These are phyloP conservation scores for Sisor rabdophorus DNA, from an alignment of 2,113 vertebrate genomes.

Conservation along the genomic window DNA sequence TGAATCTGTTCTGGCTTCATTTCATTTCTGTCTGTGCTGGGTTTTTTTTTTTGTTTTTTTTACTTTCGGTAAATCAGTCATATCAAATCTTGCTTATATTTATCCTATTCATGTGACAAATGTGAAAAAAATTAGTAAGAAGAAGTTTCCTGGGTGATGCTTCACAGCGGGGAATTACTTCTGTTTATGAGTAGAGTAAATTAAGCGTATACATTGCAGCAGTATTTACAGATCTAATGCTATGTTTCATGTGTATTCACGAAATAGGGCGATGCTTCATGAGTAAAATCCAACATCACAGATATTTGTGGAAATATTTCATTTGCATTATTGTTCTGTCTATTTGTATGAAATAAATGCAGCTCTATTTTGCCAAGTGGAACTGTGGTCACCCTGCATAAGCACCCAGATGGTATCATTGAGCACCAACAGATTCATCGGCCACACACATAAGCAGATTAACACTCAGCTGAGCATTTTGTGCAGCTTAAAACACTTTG, in stretches of 20 bases:
- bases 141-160: neutral
- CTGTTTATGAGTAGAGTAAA: neutral
- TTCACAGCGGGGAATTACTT: neutral
- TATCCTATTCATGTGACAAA: neutral
- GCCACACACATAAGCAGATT: constrained; percentile 39
- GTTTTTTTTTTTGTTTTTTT: too few relatives aligned
- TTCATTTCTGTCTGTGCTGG: too few relatives aligned
- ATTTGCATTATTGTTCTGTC: constrained; percentile 33
- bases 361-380: constrained; percentile 52
- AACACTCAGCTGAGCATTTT: constrained; percentile 35
- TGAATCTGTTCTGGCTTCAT: neutral
- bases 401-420: constrained; percentile 41
- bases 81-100: neutral
- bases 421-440: constrained; percentile 38
- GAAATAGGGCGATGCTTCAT: neutral
- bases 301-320: constrained; percentile 13
- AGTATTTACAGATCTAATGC: constrained; percentile 4
- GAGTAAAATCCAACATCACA: neutral
- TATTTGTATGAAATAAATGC: constrained; percentile 52
- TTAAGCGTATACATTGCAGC: neutral
- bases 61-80: neutral
- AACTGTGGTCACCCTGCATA: constrained; percentile 31
- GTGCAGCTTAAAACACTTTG: constrained; percentile 33
- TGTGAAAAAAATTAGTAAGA: constrained; percentile 13
- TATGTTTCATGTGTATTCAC: constrained; percentile 1